Base-by-base conservation (phyloP, 1,140 invertebrate genomes). In the Trichogramma pretiosum region DNA sequence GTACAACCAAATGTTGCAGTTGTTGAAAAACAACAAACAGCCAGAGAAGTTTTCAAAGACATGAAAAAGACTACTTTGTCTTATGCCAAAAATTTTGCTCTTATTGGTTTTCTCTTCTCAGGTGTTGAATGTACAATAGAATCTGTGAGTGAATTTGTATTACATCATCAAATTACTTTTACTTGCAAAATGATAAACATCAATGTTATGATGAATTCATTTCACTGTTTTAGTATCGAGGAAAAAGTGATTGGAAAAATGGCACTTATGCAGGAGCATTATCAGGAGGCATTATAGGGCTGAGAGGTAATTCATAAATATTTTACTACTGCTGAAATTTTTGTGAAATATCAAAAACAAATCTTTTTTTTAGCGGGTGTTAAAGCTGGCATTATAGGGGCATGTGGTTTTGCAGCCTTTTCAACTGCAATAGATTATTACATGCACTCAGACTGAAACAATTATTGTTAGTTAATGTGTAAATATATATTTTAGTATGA, bases 51-150 rank as follows among this genome's bases (percentile, higher is more conserved):
- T 35, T 79, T 94, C 48, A 69, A 79, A 34, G 96, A 99, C 71
- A 95, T 98, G 90, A 91, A 88, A 71, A 75, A 73, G 1, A 85
- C 93, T 5, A 93, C 90, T 40, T 64, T 93, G 32, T 82, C 87
- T 42, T 96, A 98, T 74, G 94, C 88, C 0, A 98, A 98, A 74
- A 98, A 97, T 69, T 99, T 99, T 81, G 95, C 93, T 16, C 74
- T 95, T 36, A 78, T 98, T 55, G 96, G 95, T 45, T 81, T 84
- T 17, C 78, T 98, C 38, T 99, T 98, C 74, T 84, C 94, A 23
- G 87, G 83, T 7, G 82, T 93, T 9, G 93, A 97, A 74, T 98
- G 94, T 66, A 77, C 81, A 16, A 87, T 97, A 64, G 93, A 98
- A 80, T 81, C 79, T 45, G 87, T 90, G 69, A 74, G 72, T 70